Evolutionary conservation across 2,888 invertebrate genomes (phyloP).

Genomic region (Drosophila borealis): DNA sequence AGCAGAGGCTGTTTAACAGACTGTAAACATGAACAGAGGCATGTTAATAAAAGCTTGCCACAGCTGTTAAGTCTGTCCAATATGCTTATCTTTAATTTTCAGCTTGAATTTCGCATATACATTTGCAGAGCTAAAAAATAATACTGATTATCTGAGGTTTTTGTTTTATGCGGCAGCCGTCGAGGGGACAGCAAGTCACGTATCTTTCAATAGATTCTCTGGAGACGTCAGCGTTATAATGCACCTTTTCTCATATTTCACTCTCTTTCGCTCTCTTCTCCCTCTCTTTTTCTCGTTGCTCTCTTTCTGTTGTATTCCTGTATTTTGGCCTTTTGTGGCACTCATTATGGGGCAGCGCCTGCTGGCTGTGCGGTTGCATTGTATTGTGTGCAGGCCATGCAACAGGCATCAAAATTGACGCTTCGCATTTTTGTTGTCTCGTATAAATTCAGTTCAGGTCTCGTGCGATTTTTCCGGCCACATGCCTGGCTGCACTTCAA

Average conservation of each 20-base stretch:
- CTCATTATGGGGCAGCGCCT: conserved; percentile 43
- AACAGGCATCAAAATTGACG: conserved; percentile 56
- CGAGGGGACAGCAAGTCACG: conserved; percentile 36
- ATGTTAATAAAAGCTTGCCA: neutral
- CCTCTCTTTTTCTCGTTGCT: neutral
- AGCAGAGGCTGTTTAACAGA: too few relatives aligned
- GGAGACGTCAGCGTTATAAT: conserved; percentile 45
- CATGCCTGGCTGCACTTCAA: conserved; percentile 76
- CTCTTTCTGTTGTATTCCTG: conserved; percentile 4
- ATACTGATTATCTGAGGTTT: neutral
- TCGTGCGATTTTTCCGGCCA: conserved; percentile 63
- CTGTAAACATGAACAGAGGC: neutral
- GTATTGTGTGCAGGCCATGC: conserved; percentile 38
- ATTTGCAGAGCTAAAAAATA: neutral
- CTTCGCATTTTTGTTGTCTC: conserved; percentile 19
- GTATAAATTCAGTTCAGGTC: conserved; percentile 52
- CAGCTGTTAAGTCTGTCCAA: neutral
- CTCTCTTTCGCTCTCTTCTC: neutral
- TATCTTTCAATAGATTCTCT: conserved; percentile 36
- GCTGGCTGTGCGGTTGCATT: conserved; percentile 1
- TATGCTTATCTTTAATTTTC: too few relatives aligned
- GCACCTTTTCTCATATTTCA: conserved; percentile 27
- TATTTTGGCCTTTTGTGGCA: conserved; percentile 40
- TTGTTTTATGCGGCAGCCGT: too few relatives aligned
- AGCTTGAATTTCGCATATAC: too few relatives aligned